These are phyloP conservation scores for Cathartes aura DNA, from an alignment of 2,113 vertebrate genomes.

Conservation along the genomic window DNA sequence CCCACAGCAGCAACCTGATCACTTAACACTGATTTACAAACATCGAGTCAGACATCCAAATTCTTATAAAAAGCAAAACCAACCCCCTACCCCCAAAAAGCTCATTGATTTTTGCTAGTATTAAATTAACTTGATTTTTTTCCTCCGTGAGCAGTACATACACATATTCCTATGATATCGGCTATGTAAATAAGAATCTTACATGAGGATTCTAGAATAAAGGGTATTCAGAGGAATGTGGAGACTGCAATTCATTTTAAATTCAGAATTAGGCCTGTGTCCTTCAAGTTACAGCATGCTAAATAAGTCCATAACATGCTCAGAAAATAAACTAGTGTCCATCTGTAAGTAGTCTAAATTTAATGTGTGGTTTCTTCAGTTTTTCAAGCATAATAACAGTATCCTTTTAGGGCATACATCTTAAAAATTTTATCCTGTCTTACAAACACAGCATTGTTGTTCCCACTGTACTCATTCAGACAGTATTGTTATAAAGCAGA, in stretches of 20 bases:
- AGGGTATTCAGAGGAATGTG: not conserved
- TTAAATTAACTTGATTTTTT: not conserved
- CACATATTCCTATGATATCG: not conserved
- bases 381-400: not conserved
- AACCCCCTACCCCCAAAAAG: fast-evolving
- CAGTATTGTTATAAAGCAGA: not conserved
- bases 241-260: not conserved
- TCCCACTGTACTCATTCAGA: not conserved
- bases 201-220: not conserved
- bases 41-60: not conserved
- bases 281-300: not conserved
- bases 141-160: not conserved
- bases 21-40: not conserved
- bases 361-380: not conserved
- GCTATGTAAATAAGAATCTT: not conserved
- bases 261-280: not conserved
- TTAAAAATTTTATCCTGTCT: not conserved
- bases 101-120: not conserved
- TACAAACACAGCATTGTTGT: not conserved
- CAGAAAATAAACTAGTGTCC: not conserved
- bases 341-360: not conserved
- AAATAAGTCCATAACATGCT: not conserved
- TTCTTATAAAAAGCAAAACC: not conserved
- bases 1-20: not conserved
- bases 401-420: not conserved